Base-by-base conservation (phyloP, 2,888 invertebrate genomes). In the Quadroppia sp. region DNA sequence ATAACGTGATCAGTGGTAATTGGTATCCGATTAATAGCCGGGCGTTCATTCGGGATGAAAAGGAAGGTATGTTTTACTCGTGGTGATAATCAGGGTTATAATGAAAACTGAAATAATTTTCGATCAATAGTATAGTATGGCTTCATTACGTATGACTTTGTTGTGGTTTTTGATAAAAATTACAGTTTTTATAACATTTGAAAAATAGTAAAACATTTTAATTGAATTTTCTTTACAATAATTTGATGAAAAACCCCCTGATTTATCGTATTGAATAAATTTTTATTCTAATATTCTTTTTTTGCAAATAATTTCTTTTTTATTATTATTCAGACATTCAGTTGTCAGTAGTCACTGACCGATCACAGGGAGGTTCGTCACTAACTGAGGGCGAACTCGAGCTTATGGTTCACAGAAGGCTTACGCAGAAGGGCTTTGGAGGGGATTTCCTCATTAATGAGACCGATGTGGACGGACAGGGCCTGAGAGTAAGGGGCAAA, bases 381-480 rank as follows among this genome's bases (percentile, higher is more conserved):
- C 81, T 93, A 25, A 80, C 82, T 0, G 88, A 90, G 80, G 94
- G 94, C 0, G 84, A 87, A 77, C 78, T 93, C 1, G 94, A 94
- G 82, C 78, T 93, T 0, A 93, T 93, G 93, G 79, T 94, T 0
- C 96, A 98, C 80, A 87, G 98, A 72, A 86, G 94, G 64, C 82
- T 92, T 23, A 80, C 94, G 1, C 86, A 87, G 73, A 98, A 98
- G 79, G 98, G 89, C 0, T 93, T 94, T 64, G 98, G 98, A 0
- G 96, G 98, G 0, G 90, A 86, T 0, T 96, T 99, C 83, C 88
- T 94, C 0, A 82, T 98, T 0, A 91, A 95, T 80, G 98, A 99
- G 82, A 86, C 86, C 1, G 78, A 80, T 0, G 89, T 87, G 0
- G 88, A 84, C 74, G 89, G 88, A 0, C 81, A 82, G 77, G 91